Conservation (phyloP, 2,113 vertebrate species). For the Parus major region DNA sequence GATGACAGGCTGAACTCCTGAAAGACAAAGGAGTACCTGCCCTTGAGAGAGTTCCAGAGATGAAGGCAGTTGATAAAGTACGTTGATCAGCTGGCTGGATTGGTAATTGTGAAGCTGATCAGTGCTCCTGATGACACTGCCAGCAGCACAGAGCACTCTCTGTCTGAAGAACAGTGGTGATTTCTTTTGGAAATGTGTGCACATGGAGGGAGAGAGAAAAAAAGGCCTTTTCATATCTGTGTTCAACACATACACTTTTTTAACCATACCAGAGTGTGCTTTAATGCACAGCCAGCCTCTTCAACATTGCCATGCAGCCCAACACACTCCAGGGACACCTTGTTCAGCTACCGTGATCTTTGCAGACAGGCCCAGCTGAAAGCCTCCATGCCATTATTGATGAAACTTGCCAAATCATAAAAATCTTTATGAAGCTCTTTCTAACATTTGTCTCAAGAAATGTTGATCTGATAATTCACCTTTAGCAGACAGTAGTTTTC, state of each 20-base stretch:
- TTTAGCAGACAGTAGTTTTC: background rate
- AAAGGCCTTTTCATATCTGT: background rate
- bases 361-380: background rate
- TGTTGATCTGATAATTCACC: background rate
- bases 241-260: background rate
- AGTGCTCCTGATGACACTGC: background rate
- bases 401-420: background rate
- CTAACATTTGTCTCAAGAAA: background rate
- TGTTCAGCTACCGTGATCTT: background rate
- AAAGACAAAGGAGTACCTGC: background rate
- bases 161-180: fast-evolving
- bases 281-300: background rate
- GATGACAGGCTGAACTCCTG: background rate
- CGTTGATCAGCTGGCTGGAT: background rate
- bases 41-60: background rate
- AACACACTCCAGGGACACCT: background rate
- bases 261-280: background rate
- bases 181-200: background rate
- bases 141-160: background rate
- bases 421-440: background rate
- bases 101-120: background rate
- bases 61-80: background rate
- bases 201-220: background rate
- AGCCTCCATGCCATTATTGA: background rate
- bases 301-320: background rate